Evolutionary conservation across 2,797 vertebrate genomes (phyloP), one percentile per base, ranked within the genome.

Genomic region (Chromobotia macracanthus): DNA sequence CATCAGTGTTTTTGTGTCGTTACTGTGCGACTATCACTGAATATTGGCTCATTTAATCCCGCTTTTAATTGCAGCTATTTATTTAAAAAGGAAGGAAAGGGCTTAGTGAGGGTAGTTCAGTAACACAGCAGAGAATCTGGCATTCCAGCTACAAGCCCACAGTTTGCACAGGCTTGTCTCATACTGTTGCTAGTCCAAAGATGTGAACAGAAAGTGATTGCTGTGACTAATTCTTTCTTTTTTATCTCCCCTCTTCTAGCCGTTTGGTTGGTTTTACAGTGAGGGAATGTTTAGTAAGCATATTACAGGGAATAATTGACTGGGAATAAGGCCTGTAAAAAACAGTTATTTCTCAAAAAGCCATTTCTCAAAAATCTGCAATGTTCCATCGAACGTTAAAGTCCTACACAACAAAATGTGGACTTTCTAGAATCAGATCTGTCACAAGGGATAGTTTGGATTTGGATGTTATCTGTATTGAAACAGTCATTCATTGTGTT

Each of bases 151-250:
- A 87, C 84, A 92, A 89, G 86, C 82, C 85, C 84, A 77, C 81
- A 88, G 87, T 91, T 92, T 91, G 90, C 84, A 88, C 87, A 91
- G 89, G 88, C 90, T 89, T 92, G 90, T 92, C 90, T 90, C 75
- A 58, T 84, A 91, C 90, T 90, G 88, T 91, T 86, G 78, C 86
- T 81, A 86, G 87, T 91, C 92, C 87, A 90, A 89, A 92, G 87
- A 88, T 86, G 79, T 81, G 88, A 90, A 89, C 87, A 89, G 87
- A 80, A 90, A 92, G 92, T 91, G 91, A 93, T 91, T 90, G 86
- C 87, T 87, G 86, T 89, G 87, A 91, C 88, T 90, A 91, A 92
- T 91, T 55, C 13, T 79, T 55, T 55, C 15, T 31, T 55, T 28
- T 63, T 72, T 21, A 25, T 23, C 64, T 35, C 63, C 12, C 56